Evolutionary conservation across 2,888 invertebrate species (phyloP), one percentile per base, ranked within the genome.

Genomic region (Criorhina ranunculi): DNA sequence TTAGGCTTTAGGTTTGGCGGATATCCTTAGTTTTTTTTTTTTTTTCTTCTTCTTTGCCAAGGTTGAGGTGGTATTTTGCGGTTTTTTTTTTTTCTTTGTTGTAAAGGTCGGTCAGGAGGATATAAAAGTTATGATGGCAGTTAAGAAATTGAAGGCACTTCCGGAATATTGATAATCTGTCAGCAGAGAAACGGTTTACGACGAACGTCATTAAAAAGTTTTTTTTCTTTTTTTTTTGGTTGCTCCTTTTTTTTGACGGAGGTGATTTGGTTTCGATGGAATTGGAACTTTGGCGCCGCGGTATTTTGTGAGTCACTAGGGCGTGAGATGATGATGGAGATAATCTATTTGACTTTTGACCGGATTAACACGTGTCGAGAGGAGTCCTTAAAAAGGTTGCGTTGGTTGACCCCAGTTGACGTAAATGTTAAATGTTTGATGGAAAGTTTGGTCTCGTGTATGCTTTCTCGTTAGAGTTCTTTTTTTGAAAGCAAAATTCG

Each of bases 121-220:
- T 7, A 60, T 62, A 60, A 62, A 62, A 72, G 60, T 72, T 57
- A 64, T 75, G 75, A 75, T 12, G 57, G 67, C 53, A 44, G 69
- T 69, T 69, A 31, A 24, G 67, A 6, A 69, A 69, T 77, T 69
- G 77, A 69, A 57, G 62, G 53, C 62, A 64, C 62, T 64, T 78
- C 70, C 78, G 70, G 70, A 55, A 64, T 70, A 78, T 78, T 64
- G 62, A 78, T 78, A 70, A 78, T 70, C 78, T 78, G 70, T 37
- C 62, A 78, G 70, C 62, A 78, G 70, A 5, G 44, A 67, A 77
- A 77, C 77, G 67, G 44, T 77, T 77, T 67, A 77, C 24, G 73
- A 55, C 15, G 15, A 15, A 8, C 29, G 57, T 31, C 53, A 75
- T 64, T 73, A 75, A 66, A 66, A 67, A 59, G 59, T 59, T 59